Percentiles rank a stretch among this genome's conserved stretches.
phyloP scores from a whole-genome alignment of 2,797 vertebrate species.

The Anguilla pacifica region DNA sequence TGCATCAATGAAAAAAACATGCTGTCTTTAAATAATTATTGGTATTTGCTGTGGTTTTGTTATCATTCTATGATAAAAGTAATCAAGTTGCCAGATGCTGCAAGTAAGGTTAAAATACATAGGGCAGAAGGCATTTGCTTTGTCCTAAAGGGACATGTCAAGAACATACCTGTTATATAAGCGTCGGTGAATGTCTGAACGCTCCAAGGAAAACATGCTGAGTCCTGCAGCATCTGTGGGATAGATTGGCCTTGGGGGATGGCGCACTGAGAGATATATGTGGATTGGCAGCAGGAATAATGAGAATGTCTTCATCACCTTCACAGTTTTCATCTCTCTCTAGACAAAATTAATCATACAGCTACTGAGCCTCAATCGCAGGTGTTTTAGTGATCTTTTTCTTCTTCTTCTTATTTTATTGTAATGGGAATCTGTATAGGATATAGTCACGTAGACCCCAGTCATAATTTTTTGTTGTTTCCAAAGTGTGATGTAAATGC shows the following conservation, averaged over 20 bases:
- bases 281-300: background rate
- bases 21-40: slow-evolving; percentile 34
- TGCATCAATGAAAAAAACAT: slow-evolving; percentile 4
- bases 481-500: no score
- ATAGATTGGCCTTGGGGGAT: background rate
- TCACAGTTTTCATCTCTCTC: slow-evolving; percentile 3
- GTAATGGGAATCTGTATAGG: background rate
- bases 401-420: background rate
- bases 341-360: background rate
- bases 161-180: slow-evolving; percentile 36
- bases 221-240: background rate
- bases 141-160: slow-evolving; percentile 27
- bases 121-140: background rate
- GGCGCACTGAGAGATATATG: background rate
- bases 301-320: background rate
- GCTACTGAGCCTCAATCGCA: background rate
- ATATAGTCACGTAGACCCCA: background rate
- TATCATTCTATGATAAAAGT: slow-evolving; percentile 29
- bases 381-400: background rate
- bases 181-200: background rate
- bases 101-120: background rate
- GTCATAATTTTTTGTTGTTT: no score
- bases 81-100: slow-evolving; percentile 34
- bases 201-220: slow-evolving; percentile 29
- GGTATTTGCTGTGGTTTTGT: slow-evolving; percentile 13